Evolutionary conservation across 2,113 vertebrate genomes (phyloP), one percentile per base, ranked within the genome.

Genomic region (Excalfactoria chinensis): DNA sequence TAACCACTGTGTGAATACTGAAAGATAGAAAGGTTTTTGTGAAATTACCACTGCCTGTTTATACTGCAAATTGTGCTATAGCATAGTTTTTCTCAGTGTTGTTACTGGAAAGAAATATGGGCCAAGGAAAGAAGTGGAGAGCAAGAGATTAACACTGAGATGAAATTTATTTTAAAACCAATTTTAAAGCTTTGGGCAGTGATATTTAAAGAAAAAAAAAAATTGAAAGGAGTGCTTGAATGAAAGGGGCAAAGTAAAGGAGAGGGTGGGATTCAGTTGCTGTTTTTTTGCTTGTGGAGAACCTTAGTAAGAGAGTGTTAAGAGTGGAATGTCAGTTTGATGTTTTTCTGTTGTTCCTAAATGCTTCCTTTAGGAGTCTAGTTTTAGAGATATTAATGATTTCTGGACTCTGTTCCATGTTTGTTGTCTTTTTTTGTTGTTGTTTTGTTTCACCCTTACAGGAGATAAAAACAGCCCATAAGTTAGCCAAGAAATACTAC

Each of bases 381-480:
- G 6, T 71, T 13, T 72, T 16, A 44, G 58, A 58, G 5, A 89
- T 69, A 67, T 9, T 62, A 74, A 23, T n/a, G 55, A 7, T 43
- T 72, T 79, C 7, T 86, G 44, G 19, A 58, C 83, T 77, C 16
- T 56, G 55, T 58, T 84, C 35, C 11, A 86, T 60, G 14, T 69
- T n/a, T 83, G 19, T 78, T 40, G 67, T 26, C 15, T 84, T 86
- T 49, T 55, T 55, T 87, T 32, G 26, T 68, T 53, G 73, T 62
- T 85, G 8, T 84, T 82, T 87, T 88, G 41, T 87, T 75, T 96
- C 75, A 60, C 71, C 37, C 59, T 95, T 88, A 82, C 96, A 99
- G 99, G 99, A 99, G 96, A 98, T 99, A 96, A 99, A 99, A 98
- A 96, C 99, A 34, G 98, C 99, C 14, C 99, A 98, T 96, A 99